A percentile compares a stretch with the other conserved stretches of the same genome.
Evolutionary conservation across 2,888 invertebrate genomes (phyloP).

Genomic region (Agrilus cyanescens): DNA sequence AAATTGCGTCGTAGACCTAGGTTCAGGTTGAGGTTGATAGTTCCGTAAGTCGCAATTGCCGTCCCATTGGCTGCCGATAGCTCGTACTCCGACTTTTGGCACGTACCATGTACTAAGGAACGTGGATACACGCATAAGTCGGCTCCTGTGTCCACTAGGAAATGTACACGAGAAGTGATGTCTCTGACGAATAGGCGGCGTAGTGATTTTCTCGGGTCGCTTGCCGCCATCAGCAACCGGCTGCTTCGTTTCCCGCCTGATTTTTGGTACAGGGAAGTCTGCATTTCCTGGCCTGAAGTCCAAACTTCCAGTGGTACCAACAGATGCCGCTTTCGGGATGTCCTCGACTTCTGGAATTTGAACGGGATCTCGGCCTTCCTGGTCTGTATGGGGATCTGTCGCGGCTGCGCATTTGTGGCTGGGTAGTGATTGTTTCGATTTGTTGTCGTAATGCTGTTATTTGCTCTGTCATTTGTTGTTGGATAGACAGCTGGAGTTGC

Average conservation of each 20-base stretch:
- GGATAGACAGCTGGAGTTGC: no score
- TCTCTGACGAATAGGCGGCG: constrained; percentile 21
- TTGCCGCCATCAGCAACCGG: constrained; percentile 1
- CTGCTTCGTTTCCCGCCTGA: constrained; percentile 4
- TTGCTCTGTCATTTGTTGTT: no score
- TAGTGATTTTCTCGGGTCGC: constrained; percentile 20
- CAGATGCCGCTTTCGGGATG: constrained; percentile 3
- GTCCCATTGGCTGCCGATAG: constrained; percentile 25
- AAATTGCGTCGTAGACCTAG: constrained; percentile 23
- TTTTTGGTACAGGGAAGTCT: constrained; percentile 8
- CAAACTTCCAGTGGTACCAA: constrained; percentile 13
- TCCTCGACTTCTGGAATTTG: no score
- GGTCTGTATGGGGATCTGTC: no score
- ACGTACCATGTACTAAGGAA: constrained; percentile 11
- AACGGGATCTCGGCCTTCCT: no score
- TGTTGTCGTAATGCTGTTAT: no score
- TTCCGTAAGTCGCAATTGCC: constrained; percentile 23
- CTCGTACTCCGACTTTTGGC: constrained; percentile 15
- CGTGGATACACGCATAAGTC: constrained; percentile 18
- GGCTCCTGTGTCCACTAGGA: constrained; percentile 12
- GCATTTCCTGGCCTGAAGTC: constrained; percentile 7
- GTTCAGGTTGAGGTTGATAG: constrained; percentile 15
- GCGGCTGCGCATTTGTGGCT: no score
- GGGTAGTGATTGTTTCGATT: no score
- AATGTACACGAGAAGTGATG: constrained; percentile 13